These are phyloP conservation scores for Ips nitidus DNA, from an alignment of 1,140 invertebrate genomes.

Conservation along the genomic window DNA sequence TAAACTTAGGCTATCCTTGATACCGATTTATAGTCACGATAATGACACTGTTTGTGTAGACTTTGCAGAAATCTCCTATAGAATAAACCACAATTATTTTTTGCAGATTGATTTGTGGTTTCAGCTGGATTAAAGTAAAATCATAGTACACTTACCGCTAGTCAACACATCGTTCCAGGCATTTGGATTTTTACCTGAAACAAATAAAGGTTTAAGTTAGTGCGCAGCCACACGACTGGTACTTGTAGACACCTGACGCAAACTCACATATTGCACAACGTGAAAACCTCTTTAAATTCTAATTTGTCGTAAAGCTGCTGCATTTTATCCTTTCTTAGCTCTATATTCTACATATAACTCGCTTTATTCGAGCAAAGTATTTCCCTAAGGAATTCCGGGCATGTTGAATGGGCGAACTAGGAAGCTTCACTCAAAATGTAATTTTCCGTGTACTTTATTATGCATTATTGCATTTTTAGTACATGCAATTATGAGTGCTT, in stretches of 20 bases:
- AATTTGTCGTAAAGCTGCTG: too few species aligned
- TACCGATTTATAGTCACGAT: conserved; percentile 8
- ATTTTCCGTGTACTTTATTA: conserved; percentile 23
- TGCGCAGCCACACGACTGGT: too few species aligned
- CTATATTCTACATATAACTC: neutral
- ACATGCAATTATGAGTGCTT: neutral
- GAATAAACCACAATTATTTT: neutral
- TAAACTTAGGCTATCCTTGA: conserved; percentile 18
- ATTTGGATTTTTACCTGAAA: conserved; percentile 16
- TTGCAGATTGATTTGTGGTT: neutral
- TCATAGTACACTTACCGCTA: conserved; percentile 10
- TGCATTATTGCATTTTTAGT: conserved; percentile 15
- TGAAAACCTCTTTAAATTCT: too few species aligned
- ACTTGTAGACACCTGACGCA: too few species aligned
- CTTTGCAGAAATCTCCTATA: neutral
- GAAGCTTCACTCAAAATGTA: conserved; percentile 25
- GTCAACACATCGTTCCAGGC: neutral
- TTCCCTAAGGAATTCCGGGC: conserved; percentile 13
- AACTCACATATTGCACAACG: too few species aligned
- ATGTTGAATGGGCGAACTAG: conserved; percentile 16
- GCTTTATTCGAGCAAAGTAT: conserved; percentile 13
- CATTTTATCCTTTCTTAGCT: too few species aligned
- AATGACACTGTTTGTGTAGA: conserved; percentile 12
- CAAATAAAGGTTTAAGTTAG: neutral
- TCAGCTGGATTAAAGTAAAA: neutral